Evolutionary conservation across 2,113 vertebrate species (phyloP).

Genomic region (Eublepharis macularius): DNA sequence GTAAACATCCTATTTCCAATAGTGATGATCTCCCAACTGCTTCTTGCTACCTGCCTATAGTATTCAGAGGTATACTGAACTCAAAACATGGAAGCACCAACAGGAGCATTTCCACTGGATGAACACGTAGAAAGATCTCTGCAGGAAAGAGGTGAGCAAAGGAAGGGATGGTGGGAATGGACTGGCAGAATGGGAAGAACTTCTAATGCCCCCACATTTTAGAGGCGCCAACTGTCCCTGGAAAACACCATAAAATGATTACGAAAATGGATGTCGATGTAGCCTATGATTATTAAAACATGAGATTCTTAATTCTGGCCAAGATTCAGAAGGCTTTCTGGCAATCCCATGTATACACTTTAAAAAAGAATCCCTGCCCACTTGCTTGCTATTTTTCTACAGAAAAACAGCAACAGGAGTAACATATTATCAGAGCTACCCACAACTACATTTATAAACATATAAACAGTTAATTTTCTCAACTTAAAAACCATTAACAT

Average conservation of each 20-base stretch:
- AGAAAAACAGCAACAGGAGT: neutral
- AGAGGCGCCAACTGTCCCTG: neutral
- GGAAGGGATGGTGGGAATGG: neutral
- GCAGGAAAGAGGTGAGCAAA: neutral
- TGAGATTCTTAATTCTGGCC: neutral
- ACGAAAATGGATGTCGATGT: neutral
- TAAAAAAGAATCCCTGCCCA: neutral
- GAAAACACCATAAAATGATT: neutral
- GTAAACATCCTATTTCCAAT: neutral
- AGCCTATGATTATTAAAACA: neutral
- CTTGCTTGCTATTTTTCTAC: neutral
- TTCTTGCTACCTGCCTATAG: neutral
- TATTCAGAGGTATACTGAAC: neutral
- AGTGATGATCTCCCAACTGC: neutral
- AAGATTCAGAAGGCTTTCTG: too few relatives aligned
- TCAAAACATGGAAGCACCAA: neutral
- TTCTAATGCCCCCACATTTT: neutral
- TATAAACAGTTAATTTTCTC: neutral
- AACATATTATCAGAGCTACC: neutral
- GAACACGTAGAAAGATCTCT: neutral
- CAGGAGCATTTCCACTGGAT: neutral
- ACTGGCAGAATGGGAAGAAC: neutral
- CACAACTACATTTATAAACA: neutral
- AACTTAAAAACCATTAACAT: neutral
- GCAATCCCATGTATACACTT: neutral